Conservation (phyloP, 2,797 vertebrate species). For the Coregonus sp. region DNA sequence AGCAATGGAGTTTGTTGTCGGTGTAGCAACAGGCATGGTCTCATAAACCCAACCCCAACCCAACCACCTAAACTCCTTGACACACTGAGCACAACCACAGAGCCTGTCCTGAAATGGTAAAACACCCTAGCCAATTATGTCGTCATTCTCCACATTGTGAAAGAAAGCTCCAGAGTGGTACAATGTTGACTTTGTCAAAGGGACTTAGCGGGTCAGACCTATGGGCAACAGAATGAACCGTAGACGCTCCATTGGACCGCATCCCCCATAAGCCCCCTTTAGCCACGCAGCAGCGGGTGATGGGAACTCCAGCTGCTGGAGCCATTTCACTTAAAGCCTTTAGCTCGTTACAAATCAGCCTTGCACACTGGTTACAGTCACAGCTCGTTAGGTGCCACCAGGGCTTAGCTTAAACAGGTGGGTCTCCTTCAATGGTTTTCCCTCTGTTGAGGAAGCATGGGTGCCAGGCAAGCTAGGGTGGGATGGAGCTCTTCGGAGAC, state of each 20-base stretch:
- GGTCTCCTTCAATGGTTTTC: not conserved
- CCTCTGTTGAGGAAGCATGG: not conserved
- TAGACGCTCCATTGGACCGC: not conserved
- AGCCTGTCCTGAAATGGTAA: not conserved
- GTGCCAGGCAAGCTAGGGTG: not conserved
- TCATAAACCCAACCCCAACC: conserved; percentile 47
- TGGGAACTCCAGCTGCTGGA: conserved; percentile 23
- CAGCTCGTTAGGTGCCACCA: conserved; percentile 19
- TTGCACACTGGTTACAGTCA: conserved; percentile 9
- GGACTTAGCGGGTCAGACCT: not conserved
- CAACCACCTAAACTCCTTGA: not conserved
- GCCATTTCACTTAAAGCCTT: not conserved
- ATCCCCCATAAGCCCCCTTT: conserved; percentile 7
- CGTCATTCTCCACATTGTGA: not conserved
- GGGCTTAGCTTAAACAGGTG: conserved; percentile 5
- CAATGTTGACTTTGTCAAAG: conserved; percentile 13
- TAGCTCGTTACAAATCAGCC: not conserved
- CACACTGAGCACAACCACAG: not conserved
- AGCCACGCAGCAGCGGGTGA: conserved; percentile 16
- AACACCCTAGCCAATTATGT: conserved; percentile 1
- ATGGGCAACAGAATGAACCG: not conserved
- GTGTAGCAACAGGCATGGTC: conserved; percentile 44
- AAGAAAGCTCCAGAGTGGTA: not conserved
- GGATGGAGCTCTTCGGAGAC: not conserved
- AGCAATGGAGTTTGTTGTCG: conserved; percentile 49